Evolutionary conservation across 64 coral and sea anemone genomes (phyloP).

Genomic region (Pocillopora verrucosa): DNA sequence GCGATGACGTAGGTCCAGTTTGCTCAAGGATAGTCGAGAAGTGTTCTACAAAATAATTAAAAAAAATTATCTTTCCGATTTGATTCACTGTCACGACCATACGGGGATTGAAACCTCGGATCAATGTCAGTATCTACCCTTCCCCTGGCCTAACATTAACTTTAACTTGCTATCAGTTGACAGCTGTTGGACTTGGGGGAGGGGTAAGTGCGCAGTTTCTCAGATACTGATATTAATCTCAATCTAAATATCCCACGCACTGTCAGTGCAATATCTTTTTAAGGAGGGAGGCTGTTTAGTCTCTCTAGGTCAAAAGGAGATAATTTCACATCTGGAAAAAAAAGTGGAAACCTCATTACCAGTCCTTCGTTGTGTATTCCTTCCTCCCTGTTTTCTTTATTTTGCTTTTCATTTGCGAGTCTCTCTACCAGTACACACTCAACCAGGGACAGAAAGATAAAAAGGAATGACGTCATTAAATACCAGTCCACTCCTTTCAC

Average conservation of each 20-base stretch:
- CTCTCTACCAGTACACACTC: slow-evolving; percentile 50
- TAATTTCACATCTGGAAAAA: too few species aligned
- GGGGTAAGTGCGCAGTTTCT: too few species aligned
- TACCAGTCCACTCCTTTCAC: slow-evolving; percentile 55
- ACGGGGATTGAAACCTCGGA: not conserved
- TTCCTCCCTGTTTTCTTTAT: not conserved
- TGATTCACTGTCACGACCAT: too few species aligned
- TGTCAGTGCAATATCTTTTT: too few species aligned
- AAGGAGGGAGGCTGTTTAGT: too few species aligned
- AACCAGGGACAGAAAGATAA: slow-evolving; percentile 40
- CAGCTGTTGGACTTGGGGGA: too few species aligned
- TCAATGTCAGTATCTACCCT: too few species aligned
- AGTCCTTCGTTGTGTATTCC: slow-evolving; percentile 4
- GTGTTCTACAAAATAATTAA: not conserved
- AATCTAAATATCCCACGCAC: too few species aligned
- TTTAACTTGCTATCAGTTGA: too few species aligned
- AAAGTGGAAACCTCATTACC: slow-evolving; percentile 1
- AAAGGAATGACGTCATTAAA: slow-evolving; percentile 45
- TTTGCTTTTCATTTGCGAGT: not conserved
- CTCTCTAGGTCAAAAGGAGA: too few species aligned
- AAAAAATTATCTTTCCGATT: not conserved
- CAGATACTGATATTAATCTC: too few species aligned
- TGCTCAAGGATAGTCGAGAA: not conserved
- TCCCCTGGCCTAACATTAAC: too few species aligned
- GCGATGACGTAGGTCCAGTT: not conserved